phyloP scores from a whole-genome alignment of 2,113 vertebrate genomes.

The Alligator sinensis region DNA sequence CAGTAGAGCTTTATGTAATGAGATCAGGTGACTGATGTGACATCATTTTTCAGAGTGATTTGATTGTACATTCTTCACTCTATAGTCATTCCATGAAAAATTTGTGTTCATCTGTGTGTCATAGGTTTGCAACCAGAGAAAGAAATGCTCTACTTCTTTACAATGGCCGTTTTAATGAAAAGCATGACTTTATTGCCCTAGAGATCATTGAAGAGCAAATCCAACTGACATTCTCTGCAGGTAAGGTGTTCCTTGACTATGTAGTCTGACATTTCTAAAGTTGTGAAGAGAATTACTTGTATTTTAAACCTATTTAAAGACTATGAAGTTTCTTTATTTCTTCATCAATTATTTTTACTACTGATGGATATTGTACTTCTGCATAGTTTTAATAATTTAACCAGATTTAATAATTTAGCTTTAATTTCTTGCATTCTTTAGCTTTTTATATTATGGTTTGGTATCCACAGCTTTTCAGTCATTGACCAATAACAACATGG shows the following conservation, averaged over 20 bases:
- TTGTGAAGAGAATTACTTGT: neutral
- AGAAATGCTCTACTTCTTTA: slow-evolving; percentile 93
- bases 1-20: neutral
- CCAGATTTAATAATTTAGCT: neutral
- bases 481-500: neutral
- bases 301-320: neutral
- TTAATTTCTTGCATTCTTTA: neutral
- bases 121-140: slow-evolving; percentile 93
- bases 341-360: neutral
- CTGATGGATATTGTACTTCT: neutral
- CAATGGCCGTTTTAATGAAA: slow-evolving; percentile 96
- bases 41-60: neutral
- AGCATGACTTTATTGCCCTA: slow-evolving; percentile 96
- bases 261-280: rapidly evolving
- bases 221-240: slow-evolving; percentile 97
- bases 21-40: neutral
- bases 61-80: neutral
- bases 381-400: neutral
- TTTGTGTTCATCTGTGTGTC: neutral
- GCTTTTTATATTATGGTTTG: neutral
- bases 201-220: slow-evolving; percentile 96
- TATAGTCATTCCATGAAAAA: neutral
- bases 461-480: neutral
- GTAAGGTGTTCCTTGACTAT: slow-evolving; percentile 63
- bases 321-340: neutral